Conservation (phyloP, 2,797 vertebrate genomes). For the Scyliorhinus canicula region DNA sequence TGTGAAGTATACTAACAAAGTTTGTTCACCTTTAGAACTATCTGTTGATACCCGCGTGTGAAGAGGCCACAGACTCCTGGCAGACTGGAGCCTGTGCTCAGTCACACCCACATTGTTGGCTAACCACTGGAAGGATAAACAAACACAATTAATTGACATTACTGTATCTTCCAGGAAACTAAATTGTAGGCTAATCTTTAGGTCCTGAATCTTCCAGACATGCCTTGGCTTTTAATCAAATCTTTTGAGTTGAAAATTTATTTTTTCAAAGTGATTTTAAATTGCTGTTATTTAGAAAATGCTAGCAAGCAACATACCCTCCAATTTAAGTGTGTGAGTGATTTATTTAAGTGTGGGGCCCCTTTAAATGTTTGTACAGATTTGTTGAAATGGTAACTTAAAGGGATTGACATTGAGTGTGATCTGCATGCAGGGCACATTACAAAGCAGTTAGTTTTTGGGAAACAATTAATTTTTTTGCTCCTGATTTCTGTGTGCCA, state of each 20-base stretch:
- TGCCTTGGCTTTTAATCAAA: neutral
- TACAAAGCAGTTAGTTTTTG: neutral
- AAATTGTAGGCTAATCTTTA: neutral
- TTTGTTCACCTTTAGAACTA: neutral
- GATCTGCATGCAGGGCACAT: neutral
- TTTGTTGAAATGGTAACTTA: neutral
- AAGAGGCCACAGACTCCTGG: neutral
- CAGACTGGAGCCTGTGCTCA: neutral
- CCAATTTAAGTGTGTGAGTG: neutral
- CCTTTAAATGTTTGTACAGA: neutral
- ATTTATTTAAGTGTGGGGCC: neutral
- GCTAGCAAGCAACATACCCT: neutral
- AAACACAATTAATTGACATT: slow-evolving; percentile 10
- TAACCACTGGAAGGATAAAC: slow-evolving; percentile 13
- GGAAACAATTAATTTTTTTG: neutral
- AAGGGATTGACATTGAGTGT: neutral
- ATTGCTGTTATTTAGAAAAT: neutral
- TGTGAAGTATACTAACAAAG: neutral
- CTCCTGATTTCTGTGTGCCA: neutral
- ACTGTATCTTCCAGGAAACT: neutral
- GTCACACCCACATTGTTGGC: neutral
- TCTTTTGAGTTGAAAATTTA: neutral
- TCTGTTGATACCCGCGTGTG: neutral
- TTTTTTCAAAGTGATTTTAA: neutral
- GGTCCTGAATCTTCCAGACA: neutral